Base-by-base conservation (phyloP, 2,888 invertebrate species). In the Papilio elwesi region DNA sequence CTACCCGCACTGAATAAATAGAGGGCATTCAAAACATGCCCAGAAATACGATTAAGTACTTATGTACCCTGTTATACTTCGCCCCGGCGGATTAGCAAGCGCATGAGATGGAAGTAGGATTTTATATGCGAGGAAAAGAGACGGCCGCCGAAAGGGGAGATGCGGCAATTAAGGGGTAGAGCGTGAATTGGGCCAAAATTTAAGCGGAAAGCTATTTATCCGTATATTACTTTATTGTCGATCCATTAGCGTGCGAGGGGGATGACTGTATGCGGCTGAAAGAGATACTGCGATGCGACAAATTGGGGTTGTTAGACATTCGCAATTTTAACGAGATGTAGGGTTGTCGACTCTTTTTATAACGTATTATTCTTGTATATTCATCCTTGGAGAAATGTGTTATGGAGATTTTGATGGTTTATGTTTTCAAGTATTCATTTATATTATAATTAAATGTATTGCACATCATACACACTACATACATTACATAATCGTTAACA, bases 201-300 rank as follows among this genome's bases (percentile, higher is more conserved):
- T 92, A 91, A 93, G 89, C 89, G 91, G 88, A 90, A 88, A 90
- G 87, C 90, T 88, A 91, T 90, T 91, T 91, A 89, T 93, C 90
- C 86, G 87, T 89, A 88, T 90, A 93, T 93, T 93, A 93, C 92
- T 93, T 93, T 93, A 93, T 93, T 91, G 93, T 91, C 85, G 90
- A 88, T 85, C 92, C 87, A 93, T 93, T 93, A 92, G 83, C 77
- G 91, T 79, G 87, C 77, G 87, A 90, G 76, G 76, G 82, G 80
- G 90, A 90, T 74, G 76, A 84, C 72, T 76, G 74, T 79, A 83
- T 78, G 77, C 73, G 83, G 74, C 76, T 70, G 79, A 83, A 77
- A 78, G 82, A 78, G 80, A 81, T 57, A 78, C 71, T 69, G 78
- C 77, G 79, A 80, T 78, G 82, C 80, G 83, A 86, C 87, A 88